Percentiles rank a stretch among this genome's conserved stretches.
Conservation (phyloP, 2,113 vertebrate species). For the Trachemys scripta region DNA sequence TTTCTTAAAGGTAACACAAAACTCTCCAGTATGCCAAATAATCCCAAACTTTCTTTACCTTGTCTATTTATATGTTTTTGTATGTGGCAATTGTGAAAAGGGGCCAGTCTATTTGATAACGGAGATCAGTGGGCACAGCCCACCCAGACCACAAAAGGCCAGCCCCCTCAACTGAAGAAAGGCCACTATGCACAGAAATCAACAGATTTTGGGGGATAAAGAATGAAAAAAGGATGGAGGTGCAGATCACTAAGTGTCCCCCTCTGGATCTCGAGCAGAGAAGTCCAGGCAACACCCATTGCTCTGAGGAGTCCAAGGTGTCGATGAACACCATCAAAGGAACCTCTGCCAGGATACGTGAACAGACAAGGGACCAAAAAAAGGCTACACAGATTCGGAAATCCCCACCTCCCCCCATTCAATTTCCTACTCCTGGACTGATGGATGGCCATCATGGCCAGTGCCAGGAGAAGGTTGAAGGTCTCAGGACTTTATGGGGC, state of each 20-base stretch:
- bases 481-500: not conserved
- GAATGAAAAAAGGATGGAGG: not conserved
- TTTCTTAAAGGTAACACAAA: not conserved
- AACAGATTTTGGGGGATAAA: not conserved
- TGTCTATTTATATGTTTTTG: not conserved
- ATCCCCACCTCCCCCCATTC: not conserved
- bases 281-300: not conserved
- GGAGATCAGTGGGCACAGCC: not conserved
- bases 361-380: not conserved
- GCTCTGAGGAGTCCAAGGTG: not conserved
- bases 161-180: not conserved
- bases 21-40: not conserved
- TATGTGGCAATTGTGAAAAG: not conserved
- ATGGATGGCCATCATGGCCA: not conserved
- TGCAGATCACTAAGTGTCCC: not conserved
- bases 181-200: not conserved
- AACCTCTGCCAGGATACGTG: not conserved
- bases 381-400: not conserved
- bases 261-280: not conserved
- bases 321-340: not conserved
- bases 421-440: not conserved
- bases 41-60: not conserved
- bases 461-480: accelerated
- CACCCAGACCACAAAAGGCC: not conserved
- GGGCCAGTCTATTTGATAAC: not conserved